phyloP scores from a whole-genome alignment of 2,888 invertebrate species.

The Cryptosula pallasiana region DNA sequence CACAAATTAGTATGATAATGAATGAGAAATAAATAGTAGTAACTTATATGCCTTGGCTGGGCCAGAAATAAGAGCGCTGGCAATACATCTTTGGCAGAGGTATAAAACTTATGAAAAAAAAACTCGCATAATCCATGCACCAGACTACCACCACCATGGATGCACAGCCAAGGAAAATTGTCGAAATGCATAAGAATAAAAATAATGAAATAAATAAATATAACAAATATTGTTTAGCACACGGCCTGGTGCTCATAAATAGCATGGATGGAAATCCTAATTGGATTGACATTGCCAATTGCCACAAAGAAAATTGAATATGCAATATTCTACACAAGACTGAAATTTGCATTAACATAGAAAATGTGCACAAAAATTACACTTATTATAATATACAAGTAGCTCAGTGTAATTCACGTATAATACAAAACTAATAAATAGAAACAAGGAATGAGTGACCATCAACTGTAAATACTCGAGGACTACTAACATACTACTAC shows the following conservation, averaged over 20 bases:
- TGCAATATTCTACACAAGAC: neutral
- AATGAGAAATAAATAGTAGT: slow-evolving; percentile 4
- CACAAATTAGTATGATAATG: neutral
- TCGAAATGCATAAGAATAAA: slow-evolving; percentile 16
- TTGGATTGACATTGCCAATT: neutral
- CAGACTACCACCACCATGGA: neutral
- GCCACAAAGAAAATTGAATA: neutral
- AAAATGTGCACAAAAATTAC: neutral
- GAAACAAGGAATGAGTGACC: neutral
- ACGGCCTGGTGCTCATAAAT: neutral
- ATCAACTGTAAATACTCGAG: neutral
- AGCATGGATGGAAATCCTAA: neutral
- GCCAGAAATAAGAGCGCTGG: neutral
- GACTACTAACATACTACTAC: too few relatives aligned
- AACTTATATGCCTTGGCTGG: neutral
- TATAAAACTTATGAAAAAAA: slow-evolving; percentile 1
- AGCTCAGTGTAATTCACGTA: neutral
- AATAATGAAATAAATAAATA: slow-evolving; percentile 21
- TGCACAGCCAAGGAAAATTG: slow-evolving; percentile 20
- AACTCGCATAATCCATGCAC: neutral
- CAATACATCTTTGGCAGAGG: slow-evolving; percentile 8
- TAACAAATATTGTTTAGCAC: neutral
- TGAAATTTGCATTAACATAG: neutral
- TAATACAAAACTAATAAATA: neutral
- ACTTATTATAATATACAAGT: neutral